A percentile compares a stretch with the other conserved stretches of the same genome.
Conservation (phyloP, 2,888 invertebrate species). For the Lasioglossum marginatum region DNA sequence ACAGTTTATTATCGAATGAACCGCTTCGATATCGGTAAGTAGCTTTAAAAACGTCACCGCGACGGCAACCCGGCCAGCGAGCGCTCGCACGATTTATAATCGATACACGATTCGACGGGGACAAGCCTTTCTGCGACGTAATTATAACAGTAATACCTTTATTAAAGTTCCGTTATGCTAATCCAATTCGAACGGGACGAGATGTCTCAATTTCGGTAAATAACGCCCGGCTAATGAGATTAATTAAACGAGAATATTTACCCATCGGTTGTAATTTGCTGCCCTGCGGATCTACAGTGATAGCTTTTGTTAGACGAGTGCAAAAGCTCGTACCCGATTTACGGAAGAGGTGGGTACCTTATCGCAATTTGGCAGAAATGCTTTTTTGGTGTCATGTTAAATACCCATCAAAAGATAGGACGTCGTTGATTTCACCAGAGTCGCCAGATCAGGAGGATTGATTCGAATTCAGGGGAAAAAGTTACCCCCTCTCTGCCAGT, state of each 20-base stretch:
- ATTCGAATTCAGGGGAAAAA: too few species aligned
- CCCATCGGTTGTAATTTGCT: slow-evolving; percentile 39
- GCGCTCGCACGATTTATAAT: not conserved
- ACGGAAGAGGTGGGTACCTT: not conserved
- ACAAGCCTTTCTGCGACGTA: slow-evolving; percentile 6
- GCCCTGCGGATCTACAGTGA: slow-evolving; percentile 1
- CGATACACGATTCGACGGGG: not conserved
- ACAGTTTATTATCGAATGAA: slow-evolving; percentile 15
- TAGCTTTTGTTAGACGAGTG: not conserved
- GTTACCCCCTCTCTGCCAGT: too few species aligned
- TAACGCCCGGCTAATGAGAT: slow-evolving; percentile 46
- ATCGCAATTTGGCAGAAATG: not conserved
- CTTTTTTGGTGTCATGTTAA: not conserved
- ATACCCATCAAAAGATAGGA: not conserved
- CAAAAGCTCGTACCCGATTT: not conserved
- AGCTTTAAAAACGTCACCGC: not conserved
- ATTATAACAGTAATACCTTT: slow-evolving; percentile 46
- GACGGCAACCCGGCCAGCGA: not conserved
- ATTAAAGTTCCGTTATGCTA: slow-evolving; percentile 57
- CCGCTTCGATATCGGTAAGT: not conserved
- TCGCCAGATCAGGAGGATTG: too few species aligned
- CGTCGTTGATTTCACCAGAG: not conserved
- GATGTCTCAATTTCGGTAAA: slow-evolving; percentile 52
- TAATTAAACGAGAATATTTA: slow-evolving; percentile 50
- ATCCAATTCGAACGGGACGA: slow-evolving; percentile 45